These are phyloP conservation scores for Theocolax elegans DNA, from an alignment of 1,140 invertebrate species.

Conservation along the genomic window DNA sequence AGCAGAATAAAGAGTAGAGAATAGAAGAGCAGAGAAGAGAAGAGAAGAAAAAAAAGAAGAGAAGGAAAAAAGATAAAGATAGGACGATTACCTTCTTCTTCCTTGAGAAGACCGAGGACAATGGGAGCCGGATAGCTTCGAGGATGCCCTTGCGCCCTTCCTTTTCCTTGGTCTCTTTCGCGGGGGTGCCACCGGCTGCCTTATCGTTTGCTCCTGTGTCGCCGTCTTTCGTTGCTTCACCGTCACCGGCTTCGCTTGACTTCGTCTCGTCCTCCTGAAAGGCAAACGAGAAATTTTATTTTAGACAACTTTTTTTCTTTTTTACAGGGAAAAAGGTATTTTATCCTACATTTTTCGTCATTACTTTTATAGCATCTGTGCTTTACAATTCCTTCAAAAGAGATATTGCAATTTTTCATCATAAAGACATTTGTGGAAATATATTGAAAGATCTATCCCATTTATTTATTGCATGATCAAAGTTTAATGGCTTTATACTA, in stretches of 20 bases:
- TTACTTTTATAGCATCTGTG: no score
- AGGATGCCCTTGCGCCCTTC: conserved; percentile 67
- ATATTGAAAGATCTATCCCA: no score
- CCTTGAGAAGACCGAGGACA: conserved; percentile 73
- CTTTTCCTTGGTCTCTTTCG: conserved; percentile 64
- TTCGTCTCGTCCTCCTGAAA: conserved; percentile 64
- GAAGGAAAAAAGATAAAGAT: not conserved
- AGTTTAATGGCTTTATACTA: no score
- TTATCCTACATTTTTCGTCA: no score
- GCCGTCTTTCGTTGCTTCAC: conserved; percentile 57
- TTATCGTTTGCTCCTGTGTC: conserved; percentile 56
- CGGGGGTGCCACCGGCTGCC: conserved; percentile 57
- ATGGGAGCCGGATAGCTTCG: conserved; percentile 73
- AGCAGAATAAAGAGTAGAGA: conserved; percentile 20
- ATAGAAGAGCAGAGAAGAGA: not conserved
- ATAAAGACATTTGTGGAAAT: no score
- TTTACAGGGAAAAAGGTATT: no score
- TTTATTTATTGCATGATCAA: no score
- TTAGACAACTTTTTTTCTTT: no score
- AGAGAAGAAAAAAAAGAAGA: no score
- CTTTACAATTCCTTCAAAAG: no score
- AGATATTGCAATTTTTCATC: no score
- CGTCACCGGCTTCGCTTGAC: conserved; percentile 50
- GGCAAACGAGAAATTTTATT: no score
- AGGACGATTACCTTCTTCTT: conserved; percentile 61